Evolutionary conservation across 2,888 invertebrate species (phyloP).

Genomic region (Busseola fusca): DNA sequence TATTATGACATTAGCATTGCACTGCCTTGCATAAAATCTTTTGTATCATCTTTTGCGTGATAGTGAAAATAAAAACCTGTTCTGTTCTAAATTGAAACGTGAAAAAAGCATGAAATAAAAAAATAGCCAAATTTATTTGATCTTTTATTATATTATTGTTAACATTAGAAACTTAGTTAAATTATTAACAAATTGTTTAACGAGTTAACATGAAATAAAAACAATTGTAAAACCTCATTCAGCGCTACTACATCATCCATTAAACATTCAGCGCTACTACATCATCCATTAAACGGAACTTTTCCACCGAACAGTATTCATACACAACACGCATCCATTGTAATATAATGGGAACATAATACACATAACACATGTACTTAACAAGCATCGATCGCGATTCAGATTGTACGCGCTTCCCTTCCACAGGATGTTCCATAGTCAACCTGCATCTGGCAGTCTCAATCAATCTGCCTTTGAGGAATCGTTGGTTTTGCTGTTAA

Average conservation of each 20-base stretch:
- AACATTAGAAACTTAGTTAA: not conserved
- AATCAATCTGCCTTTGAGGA: conserved; percentile 11
- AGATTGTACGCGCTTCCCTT: not conserved
- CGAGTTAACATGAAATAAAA: conserved; percentile 8
- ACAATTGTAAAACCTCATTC: not conserved
- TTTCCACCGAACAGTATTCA: not conserved
- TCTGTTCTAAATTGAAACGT: conserved; percentile 50
- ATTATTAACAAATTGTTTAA: not conserved
- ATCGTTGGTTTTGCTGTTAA: not conserved
- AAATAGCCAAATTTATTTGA: conserved; percentile 1
- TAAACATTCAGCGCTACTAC: not conserved
- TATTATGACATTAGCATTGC: conserved; percentile 12
- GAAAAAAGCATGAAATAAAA: conserved; percentile 25
- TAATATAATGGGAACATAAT: not conserved
- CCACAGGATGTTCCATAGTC: not conserved
- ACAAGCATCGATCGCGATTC: not conserved
- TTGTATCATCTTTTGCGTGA: conserved; percentile 10
- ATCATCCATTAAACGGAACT: not conserved
- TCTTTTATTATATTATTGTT: conserved; percentile 14
- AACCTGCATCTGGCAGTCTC: not conserved
- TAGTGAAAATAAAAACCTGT: conserved; percentile 13
- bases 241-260: not conserved
- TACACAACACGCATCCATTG: not conserved
- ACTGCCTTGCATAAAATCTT: conserved; percentile 13
- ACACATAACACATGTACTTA: not conserved